Conservation (phyloP, 2,113 vertebrate species). For the Enhydra lutris region DNA sequence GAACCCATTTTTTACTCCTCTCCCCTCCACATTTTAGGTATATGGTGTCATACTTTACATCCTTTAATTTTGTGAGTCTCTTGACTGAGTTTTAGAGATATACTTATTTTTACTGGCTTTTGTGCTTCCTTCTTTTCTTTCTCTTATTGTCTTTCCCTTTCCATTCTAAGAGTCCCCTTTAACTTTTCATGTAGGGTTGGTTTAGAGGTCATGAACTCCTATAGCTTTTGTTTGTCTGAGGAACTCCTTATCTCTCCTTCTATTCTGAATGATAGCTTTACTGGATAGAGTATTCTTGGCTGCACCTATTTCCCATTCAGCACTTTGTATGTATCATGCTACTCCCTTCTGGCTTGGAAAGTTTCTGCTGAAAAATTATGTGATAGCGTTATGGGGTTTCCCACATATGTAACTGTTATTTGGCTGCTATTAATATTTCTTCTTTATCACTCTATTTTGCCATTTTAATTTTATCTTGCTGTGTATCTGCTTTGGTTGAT, state of each 20-base stretch:
- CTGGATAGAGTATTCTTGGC: neutral
- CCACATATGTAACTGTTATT: neutral
- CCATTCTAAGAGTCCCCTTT: neutral
- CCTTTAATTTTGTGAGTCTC: neutral
- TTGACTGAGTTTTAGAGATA: neutral
- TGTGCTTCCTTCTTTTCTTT: neutral
- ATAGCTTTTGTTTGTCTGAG: neutral
- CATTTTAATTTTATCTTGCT: neutral
- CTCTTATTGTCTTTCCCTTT: neutral
- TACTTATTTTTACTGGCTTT: neutral
- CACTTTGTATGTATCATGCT: neutral
- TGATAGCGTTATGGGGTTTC: neutral
- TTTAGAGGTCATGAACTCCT: neutral
- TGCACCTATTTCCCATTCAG: neutral
- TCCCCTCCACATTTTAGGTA: neutral
- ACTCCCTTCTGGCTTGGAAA: neutral
- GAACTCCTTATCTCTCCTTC: neutral
- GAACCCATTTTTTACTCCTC: neutral
- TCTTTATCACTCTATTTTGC: neutral
- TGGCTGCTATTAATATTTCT: neutral
- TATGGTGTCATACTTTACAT: neutral
- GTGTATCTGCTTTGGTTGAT: neutral
- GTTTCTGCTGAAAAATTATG: neutral
- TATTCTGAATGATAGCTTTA: neutral
- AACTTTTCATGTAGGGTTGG: neutral